These are phyloP conservation scores for Sebastes itinus DNA, from an alignment of 2,797 vertebrate genomes.

Conservation along the genomic window DNA sequence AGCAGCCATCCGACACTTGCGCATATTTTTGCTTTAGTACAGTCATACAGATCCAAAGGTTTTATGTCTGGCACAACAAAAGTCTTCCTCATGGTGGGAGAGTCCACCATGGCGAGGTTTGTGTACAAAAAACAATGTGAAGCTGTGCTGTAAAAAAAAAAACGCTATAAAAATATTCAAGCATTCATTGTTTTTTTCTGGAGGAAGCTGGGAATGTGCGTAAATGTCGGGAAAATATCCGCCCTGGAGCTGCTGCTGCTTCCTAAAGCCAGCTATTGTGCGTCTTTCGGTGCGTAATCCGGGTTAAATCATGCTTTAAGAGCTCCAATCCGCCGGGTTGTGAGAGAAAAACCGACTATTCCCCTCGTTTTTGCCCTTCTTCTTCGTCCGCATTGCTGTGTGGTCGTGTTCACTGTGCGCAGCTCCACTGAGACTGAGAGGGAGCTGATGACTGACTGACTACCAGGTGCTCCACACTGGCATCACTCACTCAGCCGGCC, in stretches of 20 bases:
- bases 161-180: constrained; percentile 58
- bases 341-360: constrained; percentile 59
- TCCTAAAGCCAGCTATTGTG: constrained; percentile 32
- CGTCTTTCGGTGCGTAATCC: constrained; percentile 8
- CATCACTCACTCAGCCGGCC: constrained; percentile 54
- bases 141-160: constrained; percentile 27
- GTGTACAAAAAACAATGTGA: constrained; percentile 39
- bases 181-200: constrained; percentile 70
- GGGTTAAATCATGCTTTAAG: neutral
- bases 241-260: constrained; percentile 48
- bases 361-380: constrained; percentile 66
- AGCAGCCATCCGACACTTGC: constrained; percentile 92
- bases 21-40: constrained; percentile 89
- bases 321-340: constrained; percentile 30
- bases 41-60: constrained; percentile 91
- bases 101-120: constrained; percentile 87
- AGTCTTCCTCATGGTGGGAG: constrained; percentile 87
- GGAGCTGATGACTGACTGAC: constrained; percentile 72
- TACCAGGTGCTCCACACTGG: constrained; percentile 81
- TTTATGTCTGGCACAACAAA: constrained; percentile 92
- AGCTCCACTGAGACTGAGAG: constrained; percentile 47
- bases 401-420: constrained; percentile 45
- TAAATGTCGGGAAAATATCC: constrained; percentile 70
- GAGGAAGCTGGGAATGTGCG: constrained; percentile 68
- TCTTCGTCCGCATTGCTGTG: constrained; percentile 80